Percentiles rank a stretch among this genome's conserved stretches.
Evolutionary conservation across 1,140 invertebrate species (phyloP).

Genomic region (Conopomorpha cramerella): DNA sequence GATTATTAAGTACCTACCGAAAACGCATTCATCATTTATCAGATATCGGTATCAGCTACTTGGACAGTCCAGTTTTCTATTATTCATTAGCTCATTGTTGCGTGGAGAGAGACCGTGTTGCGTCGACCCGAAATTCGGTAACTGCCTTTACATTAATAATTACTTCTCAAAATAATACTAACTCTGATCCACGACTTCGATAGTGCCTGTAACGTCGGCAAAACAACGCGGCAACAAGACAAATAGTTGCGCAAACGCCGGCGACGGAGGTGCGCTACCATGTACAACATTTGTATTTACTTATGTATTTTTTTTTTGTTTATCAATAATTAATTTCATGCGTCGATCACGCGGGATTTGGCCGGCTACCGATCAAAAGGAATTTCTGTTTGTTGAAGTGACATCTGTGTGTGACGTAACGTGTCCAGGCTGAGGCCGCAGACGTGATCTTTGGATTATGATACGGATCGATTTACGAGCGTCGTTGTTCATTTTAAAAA

Average conservation of each 20-base stretch:
- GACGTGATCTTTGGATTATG: too few relatives aligned
- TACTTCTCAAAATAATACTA: conserved; percentile 59
- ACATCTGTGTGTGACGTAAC: conserved; percentile 15
- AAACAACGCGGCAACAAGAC: conserved; percentile 7
- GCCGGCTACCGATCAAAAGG: conserved; percentile 19
- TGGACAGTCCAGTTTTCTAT: conserved; percentile 43
- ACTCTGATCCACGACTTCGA: conserved; percentile 45
- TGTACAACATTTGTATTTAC: too few relatives aligned
- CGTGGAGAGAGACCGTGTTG: conserved; percentile 18
- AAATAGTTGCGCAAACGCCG: background rate
- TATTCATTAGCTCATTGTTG: conserved; percentile 50
- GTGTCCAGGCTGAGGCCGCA: conserved; percentile 7
- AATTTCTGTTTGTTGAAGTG: conserved; percentile 32
- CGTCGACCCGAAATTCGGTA: conserved; percentile 48
- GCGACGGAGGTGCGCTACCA: too few relatives aligned
- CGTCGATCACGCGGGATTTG: conserved; percentile 34
- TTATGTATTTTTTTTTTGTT: conserved; percentile 9
- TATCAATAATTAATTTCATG: conserved; percentile 48
- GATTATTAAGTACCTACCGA: too few relatives aligned
- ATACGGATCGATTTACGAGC: too few relatives aligned
- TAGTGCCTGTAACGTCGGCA: conserved; percentile 37
- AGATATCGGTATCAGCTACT: conserved; percentile 37
- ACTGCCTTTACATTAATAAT: conserved; percentile 54
- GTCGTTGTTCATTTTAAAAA: too few relatives aligned
- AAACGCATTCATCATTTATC: conserved; percentile 52